Evolutionary conservation across 2,888 invertebrate species (phyloP).

Genomic region (Abscondita cerata): DNA sequence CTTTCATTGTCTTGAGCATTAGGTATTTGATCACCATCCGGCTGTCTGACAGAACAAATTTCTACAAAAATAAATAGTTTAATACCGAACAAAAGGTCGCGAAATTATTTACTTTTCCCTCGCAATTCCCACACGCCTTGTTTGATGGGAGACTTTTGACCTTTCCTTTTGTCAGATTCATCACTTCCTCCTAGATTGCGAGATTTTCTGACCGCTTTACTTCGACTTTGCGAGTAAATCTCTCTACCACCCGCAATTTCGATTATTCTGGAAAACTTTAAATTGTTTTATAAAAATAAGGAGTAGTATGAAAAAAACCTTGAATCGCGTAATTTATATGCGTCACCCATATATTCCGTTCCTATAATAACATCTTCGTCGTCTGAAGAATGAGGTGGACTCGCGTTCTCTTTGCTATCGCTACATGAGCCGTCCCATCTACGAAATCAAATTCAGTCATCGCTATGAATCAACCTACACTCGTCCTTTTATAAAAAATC

Average conservation of each 20-base stretch:
- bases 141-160: conserved; percentile 62
- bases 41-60: conserved; percentile 66
- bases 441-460: conserved; percentile 31
- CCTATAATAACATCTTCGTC: conserved; percentile 63
- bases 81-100: conserved; percentile 61
- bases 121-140: conserved; percentile 67
- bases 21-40: conserved; percentile 51
- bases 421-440: conserved; percentile 59
- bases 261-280: conserved; percentile 64
- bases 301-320: conserved; percentile 60
- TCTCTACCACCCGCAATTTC: conserved; percentile 84
- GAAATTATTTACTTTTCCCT: conserved; percentile 58
- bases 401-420: conserved; percentile 53
- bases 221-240: conserved; percentile 82
- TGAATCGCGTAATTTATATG: conserved; percentile 77
- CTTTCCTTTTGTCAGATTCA: conserved; percentile 56
- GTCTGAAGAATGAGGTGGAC: conserved; percentile 59
- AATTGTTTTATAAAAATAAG: background rate
- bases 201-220: conserved; percentile 77
- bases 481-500: background rate
- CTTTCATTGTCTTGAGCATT: conserved; percentile 58
- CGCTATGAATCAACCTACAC: background rate
- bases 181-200: conserved; percentile 59
- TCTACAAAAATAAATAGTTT: conserved; percentile 69
- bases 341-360: conserved; percentile 62